Evolutionary conservation across 2,797 vertebrate species (phyloP), one percentile per base, ranked within the genome.

Genomic region (Cirrhinus mrigala): DNA sequence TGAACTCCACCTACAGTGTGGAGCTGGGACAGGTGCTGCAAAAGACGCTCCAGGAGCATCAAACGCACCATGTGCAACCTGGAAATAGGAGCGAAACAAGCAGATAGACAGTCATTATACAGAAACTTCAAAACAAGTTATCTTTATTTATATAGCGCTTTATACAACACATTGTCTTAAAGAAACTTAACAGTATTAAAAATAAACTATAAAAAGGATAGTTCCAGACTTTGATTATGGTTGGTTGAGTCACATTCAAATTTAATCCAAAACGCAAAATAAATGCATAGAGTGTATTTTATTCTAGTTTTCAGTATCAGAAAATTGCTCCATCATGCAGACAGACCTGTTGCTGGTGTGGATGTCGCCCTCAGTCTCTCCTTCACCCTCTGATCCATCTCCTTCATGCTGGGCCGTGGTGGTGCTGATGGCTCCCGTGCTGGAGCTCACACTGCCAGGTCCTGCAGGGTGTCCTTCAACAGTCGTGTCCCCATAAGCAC

Each of bases 1-100:
- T 98, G 96, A 88, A 99, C 98, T 3, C 98, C 98, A 1, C 98
- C 98, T 0, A 99, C 98, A 0, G 95, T 96, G 89, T 98, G 97
- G 66, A 99, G 95, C 94, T 98, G 97, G 37, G 96, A 94, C 33
- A 99, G 93, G 48, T 98, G 97, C 90, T 98, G 98, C 81, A 99
- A 95, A 54, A 99, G 94, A 44, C 98, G 96, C 91, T 99, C 98
- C 90, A 99, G 92, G 6, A 99, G 94, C 98, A 99, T 99, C 71
- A 99, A 94, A 44, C 98, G 95, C 76, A 99, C 98, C 98, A 99
- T 99, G 93, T 99, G 98, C 80, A 99, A 94, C 92, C 98, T 99
- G 89, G 44, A 79, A 33, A 85, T n/a, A 29, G 24, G 7, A 44
- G 6, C 0, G 6, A 81, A 8, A 1, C 3, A 4, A 37, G 33